These are phyloP conservation scores for Spheniscus mendiculus DNA, from an alignment of 2,113 vertebrate species.

Conservation along the genomic window DNA sequence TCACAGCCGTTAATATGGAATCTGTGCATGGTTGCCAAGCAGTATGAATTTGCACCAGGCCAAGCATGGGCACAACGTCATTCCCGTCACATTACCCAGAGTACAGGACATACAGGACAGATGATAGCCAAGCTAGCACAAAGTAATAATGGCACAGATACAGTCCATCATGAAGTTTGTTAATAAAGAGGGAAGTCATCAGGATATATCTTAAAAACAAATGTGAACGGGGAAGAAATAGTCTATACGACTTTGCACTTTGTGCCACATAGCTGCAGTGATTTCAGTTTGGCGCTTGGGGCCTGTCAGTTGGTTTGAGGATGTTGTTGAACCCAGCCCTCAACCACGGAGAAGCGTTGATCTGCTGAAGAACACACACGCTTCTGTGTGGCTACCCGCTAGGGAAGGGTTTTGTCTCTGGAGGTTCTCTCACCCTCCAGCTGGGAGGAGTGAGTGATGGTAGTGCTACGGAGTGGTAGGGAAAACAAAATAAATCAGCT, in stretches of 20 bases:
- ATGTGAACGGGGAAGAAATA: neutral
- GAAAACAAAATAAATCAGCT: constrained; percentile 32
- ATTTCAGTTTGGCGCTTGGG: neutral
- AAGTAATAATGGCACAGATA: neutral
- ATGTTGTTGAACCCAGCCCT: neutral
- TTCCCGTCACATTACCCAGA: neutral
- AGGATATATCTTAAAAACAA: neutral
- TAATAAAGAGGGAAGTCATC: neutral
- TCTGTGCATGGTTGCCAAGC: neutral
- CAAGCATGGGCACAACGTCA: rapidly evolving
- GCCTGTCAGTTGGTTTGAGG: neutral
- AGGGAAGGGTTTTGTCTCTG: neutral
- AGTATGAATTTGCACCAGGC: neutral
- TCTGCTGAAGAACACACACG: neutral
- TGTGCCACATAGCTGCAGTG: neutral
- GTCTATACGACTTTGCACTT: neutral
- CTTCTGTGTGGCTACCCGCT: neutral
- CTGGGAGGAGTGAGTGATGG: neutral
- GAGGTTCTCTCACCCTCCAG: neutral
- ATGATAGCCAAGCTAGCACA: neutral
- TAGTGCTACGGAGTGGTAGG: neutral
- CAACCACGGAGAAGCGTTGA: neutral
- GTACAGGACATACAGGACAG: neutral
- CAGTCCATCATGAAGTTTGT: neutral
- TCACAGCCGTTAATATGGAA: neutral